Conservation (phyloP, 35 echinoderm and acorn worm species). For the Nesometra sesokonis region DNA sequence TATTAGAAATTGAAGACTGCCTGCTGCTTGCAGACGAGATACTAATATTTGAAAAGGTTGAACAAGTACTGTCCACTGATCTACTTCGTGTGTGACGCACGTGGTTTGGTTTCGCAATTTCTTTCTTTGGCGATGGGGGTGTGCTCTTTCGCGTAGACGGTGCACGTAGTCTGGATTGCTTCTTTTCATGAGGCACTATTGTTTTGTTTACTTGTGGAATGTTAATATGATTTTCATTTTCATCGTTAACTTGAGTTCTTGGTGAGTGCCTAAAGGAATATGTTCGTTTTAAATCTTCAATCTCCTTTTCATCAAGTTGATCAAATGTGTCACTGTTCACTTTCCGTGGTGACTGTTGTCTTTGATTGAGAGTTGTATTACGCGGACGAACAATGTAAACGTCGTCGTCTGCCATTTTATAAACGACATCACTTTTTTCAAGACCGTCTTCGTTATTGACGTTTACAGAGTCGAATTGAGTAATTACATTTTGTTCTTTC, state of each 20-base stretch:
- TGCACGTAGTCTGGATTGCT: neutral
- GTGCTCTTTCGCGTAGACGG: neutral
- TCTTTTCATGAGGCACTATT: neutral
- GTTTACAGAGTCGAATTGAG: no score
- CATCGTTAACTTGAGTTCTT: neutral
- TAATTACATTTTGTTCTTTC: no score
- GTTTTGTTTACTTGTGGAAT: neutral
- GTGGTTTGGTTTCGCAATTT: neutral
- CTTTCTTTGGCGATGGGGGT: neutral
- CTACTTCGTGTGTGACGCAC: neutral
- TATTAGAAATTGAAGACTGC: neutral
- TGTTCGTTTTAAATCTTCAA: neutral
- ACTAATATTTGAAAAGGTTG: neutral
- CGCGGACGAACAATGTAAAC: neutral
- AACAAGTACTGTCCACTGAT: constrained; percentile 4
- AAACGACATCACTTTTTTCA: neutral
- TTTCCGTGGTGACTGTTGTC: neutral
- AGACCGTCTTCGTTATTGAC: no score
- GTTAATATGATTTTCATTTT: neutral
- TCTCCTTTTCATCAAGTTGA: neutral
- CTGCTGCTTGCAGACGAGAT: neutral
- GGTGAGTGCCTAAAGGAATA: neutral
- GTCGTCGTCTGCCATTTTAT: neutral
- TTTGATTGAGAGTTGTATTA: neutral
- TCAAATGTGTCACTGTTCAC: neutral